Conservation (phyloP, 2,888 invertebrate genomes). For the Synanthedon vespiformis region DNA sequence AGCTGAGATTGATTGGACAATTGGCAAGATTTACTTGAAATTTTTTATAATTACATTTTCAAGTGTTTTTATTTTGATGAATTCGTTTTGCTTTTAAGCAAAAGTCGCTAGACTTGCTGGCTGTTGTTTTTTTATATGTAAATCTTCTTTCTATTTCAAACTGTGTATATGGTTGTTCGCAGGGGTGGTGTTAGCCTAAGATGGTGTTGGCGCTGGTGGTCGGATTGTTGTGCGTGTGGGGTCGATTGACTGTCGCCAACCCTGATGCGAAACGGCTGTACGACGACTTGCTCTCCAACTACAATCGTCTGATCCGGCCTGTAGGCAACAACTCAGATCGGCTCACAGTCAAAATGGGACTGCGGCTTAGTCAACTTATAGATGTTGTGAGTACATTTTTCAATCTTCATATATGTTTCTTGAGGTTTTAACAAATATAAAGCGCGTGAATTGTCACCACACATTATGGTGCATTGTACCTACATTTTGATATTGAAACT, state of each 20-base stretch:
- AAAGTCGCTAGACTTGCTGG: no score
- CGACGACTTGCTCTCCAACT: constrained; percentile 94
- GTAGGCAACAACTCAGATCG: constrained; percentile 95
- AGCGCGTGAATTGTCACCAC: no score
- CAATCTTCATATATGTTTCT: not conserved
- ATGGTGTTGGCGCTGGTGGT: constrained; percentile 82
- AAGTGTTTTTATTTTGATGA: no score
- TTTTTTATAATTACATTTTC: no score
- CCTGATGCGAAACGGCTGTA: constrained; percentile 94
- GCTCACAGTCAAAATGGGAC: constrained; percentile 94
- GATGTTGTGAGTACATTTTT: constrained; percentile 83
- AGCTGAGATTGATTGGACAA: no score
- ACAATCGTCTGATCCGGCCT: constrained; percentile 94
- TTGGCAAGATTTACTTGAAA: no score
- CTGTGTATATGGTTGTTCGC: constrained; percentile 30
- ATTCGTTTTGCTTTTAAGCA: no score
- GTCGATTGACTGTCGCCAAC: constrained; percentile 84
- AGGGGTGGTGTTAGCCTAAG: constrained; percentile 90
- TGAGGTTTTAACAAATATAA: no score
- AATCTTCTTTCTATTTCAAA: not conserved
- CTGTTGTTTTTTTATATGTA: no score
- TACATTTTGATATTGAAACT: no score
- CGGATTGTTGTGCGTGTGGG: constrained; percentile 81
- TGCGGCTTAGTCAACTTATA: constrained; percentile 89
- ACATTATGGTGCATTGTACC: no score